Base-by-base conservation (phyloP, 2,113 vertebrate species). In the Peromyscus polionotus region DNA sequence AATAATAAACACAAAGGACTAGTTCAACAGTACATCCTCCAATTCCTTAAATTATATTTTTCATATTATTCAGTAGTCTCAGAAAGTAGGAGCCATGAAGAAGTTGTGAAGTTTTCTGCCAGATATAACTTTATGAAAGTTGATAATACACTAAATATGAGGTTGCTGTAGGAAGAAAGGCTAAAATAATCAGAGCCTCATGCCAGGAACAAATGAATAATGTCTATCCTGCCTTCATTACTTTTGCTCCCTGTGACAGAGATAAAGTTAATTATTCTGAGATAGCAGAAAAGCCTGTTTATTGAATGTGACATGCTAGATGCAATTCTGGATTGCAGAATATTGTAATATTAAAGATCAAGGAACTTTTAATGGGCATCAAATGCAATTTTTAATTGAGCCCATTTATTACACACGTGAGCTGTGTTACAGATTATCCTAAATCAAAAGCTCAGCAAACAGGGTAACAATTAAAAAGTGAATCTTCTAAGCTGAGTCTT, bases 211-310 rank as follows among this genome's bases (percentile, higher is more conserved):
- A 97, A 96, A 95, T 90, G 89, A 96, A 95, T 90, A 95, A 95
- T 20, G 28, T 9, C 77, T 87, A 73, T 59, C 31, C 54, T 36
- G 22, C 63, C 90, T 98, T 95, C 84, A 96, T 97, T 98, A 94
- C 48, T 93, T 97, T 94, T 97, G 84, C 92, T 97, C 70, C 67
- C 33, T 72, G 22, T 94, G 68, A 98, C 93, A 98, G 92, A 98
- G 96, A 97, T 97, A 97, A 98, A 96, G 73, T 97, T 97, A 96
- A 97, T 98, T 98, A 97, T 97, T 97, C 90, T 63, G 70, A 94
- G 95, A 97, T 96, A 96, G 86, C 94, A 92, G 91, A 95, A 84
- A 97, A 88, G 51, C 75, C 86, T 97, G 73, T 95, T 97, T 98
- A 98, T 97, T 97, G 79, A 97, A 93, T 92, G 39, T 97, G 96